Evolutionary conservation across 2,888 invertebrate species (phyloP).

Genomic region (Aporophyla lueneburgensis): DNA sequence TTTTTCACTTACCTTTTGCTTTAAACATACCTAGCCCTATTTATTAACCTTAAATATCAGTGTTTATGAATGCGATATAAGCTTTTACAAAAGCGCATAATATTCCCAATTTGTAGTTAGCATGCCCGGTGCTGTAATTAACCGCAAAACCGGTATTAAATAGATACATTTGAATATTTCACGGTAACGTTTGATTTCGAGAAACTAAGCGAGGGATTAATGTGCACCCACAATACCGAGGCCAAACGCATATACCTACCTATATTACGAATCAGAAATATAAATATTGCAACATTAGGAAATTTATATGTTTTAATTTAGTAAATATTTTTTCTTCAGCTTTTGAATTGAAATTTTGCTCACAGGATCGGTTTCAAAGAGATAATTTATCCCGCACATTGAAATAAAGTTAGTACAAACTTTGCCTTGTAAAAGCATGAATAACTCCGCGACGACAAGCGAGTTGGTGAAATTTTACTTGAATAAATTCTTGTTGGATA

Average conservation of each 20-base stretch:
- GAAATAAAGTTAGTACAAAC: not conserved
- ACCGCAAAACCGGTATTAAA: conserved; percentile 16
- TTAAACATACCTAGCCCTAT: too few relatives aligned
- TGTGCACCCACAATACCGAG: not conserved
- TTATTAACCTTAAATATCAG: not conserved
- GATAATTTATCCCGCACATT: not conserved
- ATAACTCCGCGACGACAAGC: not conserved
- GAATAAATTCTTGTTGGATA: not conserved
- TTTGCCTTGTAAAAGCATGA: not conserved
- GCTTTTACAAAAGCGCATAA: not conserved
- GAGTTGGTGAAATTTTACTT: not conserved
- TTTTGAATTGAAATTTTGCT: not conserved
- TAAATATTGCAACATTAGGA: not conserved
- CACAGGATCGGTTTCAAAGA: not conserved
- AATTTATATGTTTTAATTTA: not conserved
- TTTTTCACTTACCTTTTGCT: not conserved
- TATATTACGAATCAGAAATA: not conserved
- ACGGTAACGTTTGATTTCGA: not conserved
- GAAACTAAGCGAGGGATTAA: not conserved
- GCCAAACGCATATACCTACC: not conserved
- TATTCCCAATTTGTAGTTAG: not conserved
- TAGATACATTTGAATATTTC: conserved; percentile 12
- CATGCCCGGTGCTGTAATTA: not conserved
- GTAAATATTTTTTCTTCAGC: not conserved
- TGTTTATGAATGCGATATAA: not conserved